Base-by-base conservation (phyloP, 2,113 vertebrate genomes). In the Peromyscus californicus region DNA sequence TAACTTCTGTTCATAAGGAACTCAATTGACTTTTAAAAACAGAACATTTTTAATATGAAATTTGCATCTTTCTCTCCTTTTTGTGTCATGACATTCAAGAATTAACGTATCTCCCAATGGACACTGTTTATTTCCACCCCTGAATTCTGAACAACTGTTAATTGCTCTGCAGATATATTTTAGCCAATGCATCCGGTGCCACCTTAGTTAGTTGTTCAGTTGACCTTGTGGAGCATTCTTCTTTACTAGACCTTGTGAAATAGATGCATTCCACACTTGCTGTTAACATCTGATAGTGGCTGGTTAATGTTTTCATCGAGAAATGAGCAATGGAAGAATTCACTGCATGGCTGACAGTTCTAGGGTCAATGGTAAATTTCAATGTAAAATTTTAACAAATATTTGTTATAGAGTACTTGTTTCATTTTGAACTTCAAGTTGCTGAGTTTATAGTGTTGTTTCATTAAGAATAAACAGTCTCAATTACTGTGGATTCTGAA, bases 171-270 rank as follows among this genome's bases (percentile, higher is more conserved):
- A 97, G 83, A 95, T 91, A n/a, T 63, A 75, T 92, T 95, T 74
- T 83, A 97, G 13, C 31, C 61, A 91, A 17, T 90, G 87, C 36
- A 72, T 94, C 78, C 51, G 63, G 10, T 74, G 72, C 39, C 70
- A 93, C 76, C 76, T 97, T 93, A 90, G 93, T 96, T 93, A 96
- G 91, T 89, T 95, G 51, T 91, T 96, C 54, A 33, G 59, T 89
- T 98, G 93, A 26, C 72, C 67, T 90, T 75, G 76, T 74, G 87
- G n/a, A 97, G 36, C 95, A 93, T 92, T 97, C 54, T 93, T 91
- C 89, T 92, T 90, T 94, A 83, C 65, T 91, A 31, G 45, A 94
- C 65, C 72, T 22, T 48, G 12, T 94, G 91, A 97, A 94, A 94
- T 89, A 93, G 19, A 89, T 75, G 74, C 84, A 61, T 93, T 95